Base-by-base conservation (phyloP, 2,113 vertebrate species). In the Dasypus novemcinctus region DNA sequence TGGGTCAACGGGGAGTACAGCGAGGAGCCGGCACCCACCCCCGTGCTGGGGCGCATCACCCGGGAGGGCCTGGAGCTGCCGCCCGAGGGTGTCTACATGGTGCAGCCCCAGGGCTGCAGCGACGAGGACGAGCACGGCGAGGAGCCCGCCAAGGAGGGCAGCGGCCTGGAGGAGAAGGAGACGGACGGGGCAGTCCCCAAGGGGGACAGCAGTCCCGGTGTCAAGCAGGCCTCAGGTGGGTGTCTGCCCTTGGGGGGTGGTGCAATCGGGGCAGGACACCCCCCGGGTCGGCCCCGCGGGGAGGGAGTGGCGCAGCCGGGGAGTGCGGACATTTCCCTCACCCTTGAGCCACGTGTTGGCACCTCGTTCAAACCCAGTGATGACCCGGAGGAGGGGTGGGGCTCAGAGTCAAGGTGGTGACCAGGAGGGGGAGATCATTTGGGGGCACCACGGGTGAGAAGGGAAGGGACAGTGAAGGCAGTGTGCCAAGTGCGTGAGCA, bases 1-100 rank as follows among this genome's bases (percentile, higher is more conserved):
- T 99, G 99, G 99, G 99, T 99, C 95, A 99, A 99, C 0, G 99
- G 99, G 78, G 99, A 99, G 96, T 99, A 99, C 66, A 98, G 98
- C 0, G 99, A 99, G 9, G 99, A 99, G 97, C 98, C 98, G 0
- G 97, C 96, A 2, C 96, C 97, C 8, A 96, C 97, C 0, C 95
- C 98, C 7, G 13, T 98, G 97, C 98, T 98, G 97, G 98, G 98
- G 29, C 97, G 98, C 64, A 97, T 98, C 71, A 75, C 97, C 87
- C 93, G 97, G 0, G 99, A 99, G 66, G 98, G 99, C 0, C 74
- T 98, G 5, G 99, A 99, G 68, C 93, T 98, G 95, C 99, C 99
- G 4, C 99, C 99, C 0, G 99, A 99, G 97, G 99, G 99, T 0
- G 99, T 99, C 81, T 99, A 99, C 98, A 99, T 99, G 99, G 99